Evolutionary conservation across 2,797 vertebrate genomes (phyloP).

Genomic region (Calcarius lapponicus): DNA sequence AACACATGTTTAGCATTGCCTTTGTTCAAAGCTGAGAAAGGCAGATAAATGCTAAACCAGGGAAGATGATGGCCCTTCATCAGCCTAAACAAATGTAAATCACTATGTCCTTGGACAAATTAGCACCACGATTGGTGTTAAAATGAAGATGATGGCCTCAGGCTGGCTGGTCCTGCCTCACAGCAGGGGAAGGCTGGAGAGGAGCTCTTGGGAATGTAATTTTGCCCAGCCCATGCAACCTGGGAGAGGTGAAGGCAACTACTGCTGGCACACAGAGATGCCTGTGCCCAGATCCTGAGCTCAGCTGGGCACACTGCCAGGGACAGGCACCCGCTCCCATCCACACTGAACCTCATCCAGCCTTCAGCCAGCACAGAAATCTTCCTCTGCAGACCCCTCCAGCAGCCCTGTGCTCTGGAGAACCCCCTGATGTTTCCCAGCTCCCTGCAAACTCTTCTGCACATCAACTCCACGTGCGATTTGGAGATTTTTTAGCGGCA

Average conservation of each 20-base stretch:
- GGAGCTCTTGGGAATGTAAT: neutral
- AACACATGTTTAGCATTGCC: conserved; percentile 15
- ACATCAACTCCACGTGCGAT: neutral
- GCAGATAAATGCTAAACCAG: conserved; percentile 11
- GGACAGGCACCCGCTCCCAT: neutral
- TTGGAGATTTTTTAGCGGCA: neutral
- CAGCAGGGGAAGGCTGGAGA: neutral
- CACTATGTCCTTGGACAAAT: neutral
- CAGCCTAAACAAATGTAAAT: conserved; percentile 64
- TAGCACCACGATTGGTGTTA: neutral
- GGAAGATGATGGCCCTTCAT: conserved; percentile 40
- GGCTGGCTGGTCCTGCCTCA: neutral
- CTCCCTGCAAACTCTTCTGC: neutral
- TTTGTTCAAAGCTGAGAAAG: conserved; percentile 37
- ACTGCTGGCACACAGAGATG: neutral
- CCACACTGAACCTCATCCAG: neutral
- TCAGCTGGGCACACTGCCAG: neutral
- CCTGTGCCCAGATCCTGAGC: neutral
- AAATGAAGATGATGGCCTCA: neutral
- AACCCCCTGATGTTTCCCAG: neutral
- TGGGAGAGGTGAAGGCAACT: neutral
- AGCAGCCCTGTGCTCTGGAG: neutral
- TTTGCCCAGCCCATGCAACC: neutral
- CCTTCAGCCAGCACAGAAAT: neutral
- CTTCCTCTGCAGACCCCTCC: neutral